Evolutionary conservation across 2,113 vertebrate species (phyloP).

Genomic region (Agelaius tricolor): DNA sequence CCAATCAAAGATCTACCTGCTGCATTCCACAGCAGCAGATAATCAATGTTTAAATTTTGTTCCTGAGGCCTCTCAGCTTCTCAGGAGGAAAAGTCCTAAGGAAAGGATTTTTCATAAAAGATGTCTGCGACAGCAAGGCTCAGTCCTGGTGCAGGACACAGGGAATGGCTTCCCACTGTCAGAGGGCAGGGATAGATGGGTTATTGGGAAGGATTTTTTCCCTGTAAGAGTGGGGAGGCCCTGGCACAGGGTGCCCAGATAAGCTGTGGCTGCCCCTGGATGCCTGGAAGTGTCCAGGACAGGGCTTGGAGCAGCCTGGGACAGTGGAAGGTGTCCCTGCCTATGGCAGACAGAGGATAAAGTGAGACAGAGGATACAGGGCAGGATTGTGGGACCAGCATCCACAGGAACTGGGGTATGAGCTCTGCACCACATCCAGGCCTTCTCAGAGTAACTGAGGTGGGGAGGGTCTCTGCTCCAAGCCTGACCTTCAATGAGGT

Average conservation of each 20-base stretch:
- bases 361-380: neutral
- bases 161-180: neutral
- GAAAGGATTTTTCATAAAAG: no score
- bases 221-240: neutral
- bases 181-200: rapidly evolving
- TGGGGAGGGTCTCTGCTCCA: neutral
- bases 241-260: neutral
- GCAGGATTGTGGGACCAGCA: neutral
- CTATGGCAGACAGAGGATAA: neutral
- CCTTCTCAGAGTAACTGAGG: neutral
- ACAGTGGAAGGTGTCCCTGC: neutral
- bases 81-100: no score
- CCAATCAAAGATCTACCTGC: no score
- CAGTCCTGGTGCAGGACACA: rapidly evolving
- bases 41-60: no score
- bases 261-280: neutral
- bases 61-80: no score
- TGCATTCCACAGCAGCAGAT: no score
- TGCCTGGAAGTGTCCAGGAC: rapidly evolving
- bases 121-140: neutral
- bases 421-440: neutral
- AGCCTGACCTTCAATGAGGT: neutral
- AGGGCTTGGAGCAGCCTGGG: rapidly evolving
- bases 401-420: rapidly evolving
- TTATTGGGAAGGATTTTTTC: neutral